Percentiles rank a stretch among this genome's conserved stretches.
These are phyloP conservation scores for Actinostola sp. DNA, from an alignment of 92 coral and sea anemone genomes.

Conservation along the genomic window DNA sequence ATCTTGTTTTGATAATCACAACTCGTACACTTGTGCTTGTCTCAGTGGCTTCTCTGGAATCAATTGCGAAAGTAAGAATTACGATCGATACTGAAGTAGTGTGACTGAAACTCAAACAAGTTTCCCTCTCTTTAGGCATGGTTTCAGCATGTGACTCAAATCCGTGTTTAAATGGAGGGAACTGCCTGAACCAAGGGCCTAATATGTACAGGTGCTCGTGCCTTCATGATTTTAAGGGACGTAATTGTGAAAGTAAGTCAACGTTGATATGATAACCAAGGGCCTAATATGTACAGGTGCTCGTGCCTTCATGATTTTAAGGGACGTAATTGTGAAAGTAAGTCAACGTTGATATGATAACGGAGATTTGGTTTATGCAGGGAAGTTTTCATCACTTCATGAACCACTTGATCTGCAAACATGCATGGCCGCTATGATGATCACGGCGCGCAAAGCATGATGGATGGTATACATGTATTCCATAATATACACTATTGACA, in stretches of 20 bases:
- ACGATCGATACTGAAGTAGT: not conserved
- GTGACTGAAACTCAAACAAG: too few species aligned
- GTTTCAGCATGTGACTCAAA: conserved; percentile 94
- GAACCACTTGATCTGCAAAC: too few species aligned
- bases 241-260: too few species aligned
- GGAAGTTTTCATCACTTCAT: too few species aligned
- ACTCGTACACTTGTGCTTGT: conserved; percentile 92
- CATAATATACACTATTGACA: too few species aligned
- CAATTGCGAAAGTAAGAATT: conserved; percentile 90
- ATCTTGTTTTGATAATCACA: conserved; percentile 83
- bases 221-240: conserved; percentile 85
- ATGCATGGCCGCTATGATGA: too few species aligned
- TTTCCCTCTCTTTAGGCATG: conserved; percentile 61
- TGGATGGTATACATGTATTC: too few species aligned
- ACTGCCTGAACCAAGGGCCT: conserved; percentile 96
- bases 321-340: conserved; percentile 94
- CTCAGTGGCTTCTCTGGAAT: conserved; percentile 92
- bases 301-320: conserved; percentile 87
- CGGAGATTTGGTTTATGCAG: too few species aligned
- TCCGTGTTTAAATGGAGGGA: conserved; percentile 92
- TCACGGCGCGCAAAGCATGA: too few species aligned
- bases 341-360: too few species aligned
- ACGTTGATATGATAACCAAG: too few species aligned
- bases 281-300: conserved; percentile 90
- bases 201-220: conserved; percentile 88